These are phyloP conservation scores for Siderastrea radians DNA, from an alignment of 92 coral and sea anemone species.

Conservation along the genomic window DNA sequence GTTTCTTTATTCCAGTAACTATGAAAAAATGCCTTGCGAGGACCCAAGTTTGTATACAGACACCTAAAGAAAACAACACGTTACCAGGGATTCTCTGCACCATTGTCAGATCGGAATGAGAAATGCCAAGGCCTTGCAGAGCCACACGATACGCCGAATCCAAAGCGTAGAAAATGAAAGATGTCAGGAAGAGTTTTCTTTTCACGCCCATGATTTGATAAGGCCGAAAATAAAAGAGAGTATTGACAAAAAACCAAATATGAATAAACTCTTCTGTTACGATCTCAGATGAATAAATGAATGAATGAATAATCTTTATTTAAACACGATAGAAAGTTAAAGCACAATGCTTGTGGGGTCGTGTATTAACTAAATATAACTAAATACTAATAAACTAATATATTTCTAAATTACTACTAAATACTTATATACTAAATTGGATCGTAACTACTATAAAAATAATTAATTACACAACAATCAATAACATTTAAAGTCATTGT, in stretches of 20 bases:
- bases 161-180: not conserved
- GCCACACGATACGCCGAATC: not conserved
- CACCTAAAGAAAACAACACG: not conserved
- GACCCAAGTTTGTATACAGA: not conserved
- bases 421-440: too few species aligned
- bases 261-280: not conserved
- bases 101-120: not conserved
- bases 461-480: too few species aligned
- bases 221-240: not conserved
- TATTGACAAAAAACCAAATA: not conserved
- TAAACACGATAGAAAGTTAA: too few species aligned
- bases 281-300: too few species aligned
- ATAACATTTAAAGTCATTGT: too few species aligned
- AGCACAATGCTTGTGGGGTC: too few species aligned
- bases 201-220: constrained; percentile 9
- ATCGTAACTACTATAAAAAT: too few species aligned
- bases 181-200: constrained; percentile 1
- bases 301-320: too few species aligned
- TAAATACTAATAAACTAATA: too few species aligned
- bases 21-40: not conserved
- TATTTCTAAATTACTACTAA: too few species aligned
- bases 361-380: too few species aligned
- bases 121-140: constrained; percentile 9
- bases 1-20: not conserved
- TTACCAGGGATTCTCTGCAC: constrained; percentile 7